These are phyloP conservation scores for Thalassophryne amazonica DNA, from an alignment of 2,797 vertebrate species.

Conservation along the genomic window DNA sequence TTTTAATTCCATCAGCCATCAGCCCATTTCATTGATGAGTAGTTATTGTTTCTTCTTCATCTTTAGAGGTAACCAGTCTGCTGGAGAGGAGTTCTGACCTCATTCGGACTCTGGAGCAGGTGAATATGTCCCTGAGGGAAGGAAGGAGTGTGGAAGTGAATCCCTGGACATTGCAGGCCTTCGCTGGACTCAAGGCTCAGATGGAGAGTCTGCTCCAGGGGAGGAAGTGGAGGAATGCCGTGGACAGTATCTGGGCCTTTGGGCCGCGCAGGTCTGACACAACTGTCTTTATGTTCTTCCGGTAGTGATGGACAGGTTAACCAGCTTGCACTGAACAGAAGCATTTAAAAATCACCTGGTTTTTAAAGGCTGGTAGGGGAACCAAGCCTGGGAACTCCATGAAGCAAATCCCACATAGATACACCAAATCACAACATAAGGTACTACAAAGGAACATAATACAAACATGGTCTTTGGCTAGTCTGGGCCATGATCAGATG, in stretches of 20 bases:
- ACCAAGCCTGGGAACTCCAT: no score
- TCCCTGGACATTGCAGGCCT: slow-evolving; percentile 77
- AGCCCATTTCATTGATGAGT: neutral
- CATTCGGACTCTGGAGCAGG: slow-evolving; percentile 88
- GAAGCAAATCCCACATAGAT: no score
- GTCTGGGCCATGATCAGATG: no score
- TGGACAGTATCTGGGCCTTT: slow-evolving; percentile 92
- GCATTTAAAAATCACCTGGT: no score
- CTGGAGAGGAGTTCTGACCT: slow-evolving; percentile 86
- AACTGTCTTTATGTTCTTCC: no score
- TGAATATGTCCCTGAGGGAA: slow-evolving; percentile 84
- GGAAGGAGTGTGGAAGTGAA: slow-evolving; percentile 77
- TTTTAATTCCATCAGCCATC: neutral
- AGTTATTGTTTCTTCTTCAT: no score
- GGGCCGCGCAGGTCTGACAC: slow-evolving; percentile 84
- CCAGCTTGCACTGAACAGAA: no score
- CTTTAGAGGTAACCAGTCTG: slow-evolving; percentile 82
- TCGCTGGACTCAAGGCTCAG: slow-evolving; percentile 80
- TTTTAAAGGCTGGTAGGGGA: no score
- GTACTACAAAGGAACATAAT: no score
- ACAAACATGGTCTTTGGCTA: no score
- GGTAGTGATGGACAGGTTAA: no score
- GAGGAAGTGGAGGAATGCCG: slow-evolving; percentile 86
- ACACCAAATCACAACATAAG: no score
- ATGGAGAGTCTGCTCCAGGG: slow-evolving; percentile 85